Evolutionary conservation across 2,113 vertebrate species (phyloP).

Genomic region (Elanoides forficatus): DNA sequence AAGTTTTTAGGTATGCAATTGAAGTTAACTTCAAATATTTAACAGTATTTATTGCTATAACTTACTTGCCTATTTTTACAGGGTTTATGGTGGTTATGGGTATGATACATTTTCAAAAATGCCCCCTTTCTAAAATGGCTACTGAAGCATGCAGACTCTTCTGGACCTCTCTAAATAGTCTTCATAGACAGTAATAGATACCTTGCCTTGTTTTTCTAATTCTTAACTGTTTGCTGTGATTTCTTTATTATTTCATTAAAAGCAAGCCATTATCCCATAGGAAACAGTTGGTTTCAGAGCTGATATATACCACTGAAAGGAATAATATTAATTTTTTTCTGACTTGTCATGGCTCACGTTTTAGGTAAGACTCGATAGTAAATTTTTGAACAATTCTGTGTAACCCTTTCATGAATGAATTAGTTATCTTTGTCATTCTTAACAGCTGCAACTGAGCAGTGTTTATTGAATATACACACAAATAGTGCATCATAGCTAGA

Average conservation of each 20-base stretch:
- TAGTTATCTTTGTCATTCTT: neutral
- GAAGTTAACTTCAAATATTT: neutral
- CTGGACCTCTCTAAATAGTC: neutral
- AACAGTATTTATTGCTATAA: neutral
- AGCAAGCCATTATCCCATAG: neutral
- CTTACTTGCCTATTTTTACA: neutral
- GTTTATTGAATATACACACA: neutral
- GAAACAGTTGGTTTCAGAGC: neutral
- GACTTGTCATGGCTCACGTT: neutral
- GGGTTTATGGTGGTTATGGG: neutral
- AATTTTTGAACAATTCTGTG: neutral
- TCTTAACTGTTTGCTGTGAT: neutral
- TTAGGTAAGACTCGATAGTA: neutral
- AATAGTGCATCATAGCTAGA: neutral
- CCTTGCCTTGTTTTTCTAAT: neutral
- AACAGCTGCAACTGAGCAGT: neutral
- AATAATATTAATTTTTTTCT: neutral
- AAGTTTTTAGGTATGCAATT: neutral
- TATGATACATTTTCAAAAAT: neutral
- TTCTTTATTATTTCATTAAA: neutral
- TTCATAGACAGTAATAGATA: neutral
- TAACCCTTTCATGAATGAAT: neutral
- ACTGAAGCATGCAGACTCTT: neutral
- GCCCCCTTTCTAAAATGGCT: neutral
- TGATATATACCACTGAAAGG: neutral